These are phyloP conservation scores for Bungarus multicinctus DNA, from an alignment of 2,113 vertebrate genomes.

Conservation along the genomic window DNA sequence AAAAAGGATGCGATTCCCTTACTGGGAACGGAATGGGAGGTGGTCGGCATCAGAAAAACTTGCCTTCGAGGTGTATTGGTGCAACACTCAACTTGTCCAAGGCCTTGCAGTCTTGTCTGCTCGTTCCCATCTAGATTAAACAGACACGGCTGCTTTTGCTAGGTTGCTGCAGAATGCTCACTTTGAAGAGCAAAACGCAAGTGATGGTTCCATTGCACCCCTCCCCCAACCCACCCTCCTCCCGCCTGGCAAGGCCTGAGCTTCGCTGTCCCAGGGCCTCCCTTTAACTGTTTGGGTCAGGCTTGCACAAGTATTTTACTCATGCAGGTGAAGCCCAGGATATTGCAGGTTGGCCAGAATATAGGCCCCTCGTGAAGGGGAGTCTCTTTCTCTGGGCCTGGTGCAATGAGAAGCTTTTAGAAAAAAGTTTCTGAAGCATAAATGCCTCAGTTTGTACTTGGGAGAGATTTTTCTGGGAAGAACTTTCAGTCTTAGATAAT, in stretches of 20 bases:
- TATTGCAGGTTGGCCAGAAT: neutral
- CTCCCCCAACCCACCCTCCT: conserved; percentile 4
- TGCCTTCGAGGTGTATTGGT: conserved; percentile 8
- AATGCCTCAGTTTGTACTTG: conserved; percentile 34
- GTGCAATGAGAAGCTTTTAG: conserved; percentile 12
- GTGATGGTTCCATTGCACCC: conserved; percentile 34
- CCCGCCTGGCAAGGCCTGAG: conserved; percentile 40
- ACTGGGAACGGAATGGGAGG: neutral
- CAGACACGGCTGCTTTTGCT: neutral
- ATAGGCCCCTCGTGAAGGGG: neutral
- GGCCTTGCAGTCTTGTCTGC: conserved; percentile 35
- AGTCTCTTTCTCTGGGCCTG: neutral
- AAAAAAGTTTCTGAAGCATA: neutral
- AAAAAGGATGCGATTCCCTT: neutral
- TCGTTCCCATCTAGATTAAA: neutral
- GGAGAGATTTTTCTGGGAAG: conserved; percentile 22
- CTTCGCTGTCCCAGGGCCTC: conserved; percentile 56
- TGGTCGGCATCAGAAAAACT: conserved; percentile 45
- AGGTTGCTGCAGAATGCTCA: conserved; percentile 27
- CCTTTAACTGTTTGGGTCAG: conserved; percentile 53
- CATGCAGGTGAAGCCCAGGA: neutral
- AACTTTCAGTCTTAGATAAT: neutral
- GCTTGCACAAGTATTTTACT: conserved; percentile 53
- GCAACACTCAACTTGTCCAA: conserved; percentile 43
- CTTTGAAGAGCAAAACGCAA: conserved; percentile 7